Evolutionary conservation across 2,797 vertebrate genomes (phyloP), one percentile per base, ranked within the genome.

Genomic region (Echeneis naucrates): DNA sequence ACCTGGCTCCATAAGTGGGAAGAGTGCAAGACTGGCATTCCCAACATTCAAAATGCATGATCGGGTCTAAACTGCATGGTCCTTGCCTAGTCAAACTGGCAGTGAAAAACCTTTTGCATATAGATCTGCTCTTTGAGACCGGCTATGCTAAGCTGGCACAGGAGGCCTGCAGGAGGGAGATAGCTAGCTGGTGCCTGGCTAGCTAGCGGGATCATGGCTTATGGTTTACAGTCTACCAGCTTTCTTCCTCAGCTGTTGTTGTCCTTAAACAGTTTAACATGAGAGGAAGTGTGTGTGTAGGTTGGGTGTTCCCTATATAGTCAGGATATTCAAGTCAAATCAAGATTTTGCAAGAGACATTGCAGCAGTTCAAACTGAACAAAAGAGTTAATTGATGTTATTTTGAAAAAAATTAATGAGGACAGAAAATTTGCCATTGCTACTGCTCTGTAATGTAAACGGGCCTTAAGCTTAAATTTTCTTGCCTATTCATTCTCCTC

Each of bases 201-300:
- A 77, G 58, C 60, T 60, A 50, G 71, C 27, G 38, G 67, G 77
- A 86, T 88, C 56, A 82, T 45, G 68, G 74, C 83, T 88, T 63
- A 72, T 68, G 54, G 55, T 82, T 86, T 75, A 57, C 35, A 72
- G 60, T 83, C 62, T 47, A 75, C 61, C 16, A 54, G 77, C 62
- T 82, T 77, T 78, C 67, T 42, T 63, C 65, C 65, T 90, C 87
- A 89, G 86, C 90, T 87, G 73, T 82, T 86, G 83, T 88, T 80
- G 84, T 90, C 84, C 81, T 88, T 90, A 84, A 87, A 90, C 50
- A 65, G 80, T 78, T 85, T 63, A 79, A 75, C 48, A 79, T 86
- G 63, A 84, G 67, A 68, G 69, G 27, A 47, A 66, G 52, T 35
- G 48, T 42, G 44, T 19, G 60, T 33, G 23, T 65, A 27, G 40